Percentiles rank a stretch among this genome's conserved stretches.
Conservation (phyloP, 2,888 invertebrate genomes). For the Sinhomidia bicolor region DNA sequence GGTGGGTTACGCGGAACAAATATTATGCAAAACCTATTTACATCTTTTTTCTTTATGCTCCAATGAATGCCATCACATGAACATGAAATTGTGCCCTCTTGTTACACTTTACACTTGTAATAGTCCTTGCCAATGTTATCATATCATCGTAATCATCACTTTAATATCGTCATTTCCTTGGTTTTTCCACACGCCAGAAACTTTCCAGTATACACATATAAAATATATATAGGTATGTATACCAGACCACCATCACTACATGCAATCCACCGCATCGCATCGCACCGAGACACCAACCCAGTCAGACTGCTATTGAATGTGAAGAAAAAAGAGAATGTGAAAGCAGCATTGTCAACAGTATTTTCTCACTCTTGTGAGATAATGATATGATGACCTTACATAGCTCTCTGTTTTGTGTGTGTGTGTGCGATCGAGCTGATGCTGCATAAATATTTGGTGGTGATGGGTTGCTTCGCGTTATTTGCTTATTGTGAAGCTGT, state of each 20-base stretch:
- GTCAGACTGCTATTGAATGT: not conserved
- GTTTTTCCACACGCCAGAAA: too few relatives aligned
- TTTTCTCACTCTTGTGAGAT: not conserved
- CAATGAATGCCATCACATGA: not conserved
- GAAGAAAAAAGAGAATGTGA: not conserved
- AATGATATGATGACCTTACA: not conserved
- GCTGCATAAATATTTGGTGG: not conserved
- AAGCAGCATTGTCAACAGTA: not conserved
- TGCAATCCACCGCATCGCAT: not conserved
- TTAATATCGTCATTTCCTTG: not conserved
- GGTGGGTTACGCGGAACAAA: too few relatives aligned
- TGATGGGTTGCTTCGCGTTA: not conserved
- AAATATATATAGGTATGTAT: not conserved
- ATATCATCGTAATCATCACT: not conserved
- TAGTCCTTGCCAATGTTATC: not conserved
- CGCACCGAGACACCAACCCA: not conserved
- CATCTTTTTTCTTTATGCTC: not conserved
- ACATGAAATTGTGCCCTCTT: not conserved
- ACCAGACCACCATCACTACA: too few relatives aligned
- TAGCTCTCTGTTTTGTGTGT: not conserved
- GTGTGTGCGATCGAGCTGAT: not conserved
- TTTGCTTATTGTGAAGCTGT: not conserved
- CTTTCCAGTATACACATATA: too few relatives aligned
- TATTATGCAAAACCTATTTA: conserved; percentile 2
- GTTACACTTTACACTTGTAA: too few relatives aligned